Evolutionary conservation across 2,113 vertebrate species (phyloP), one percentile per base, ranked within the genome.

Genomic region (Romanogobio albipinnatus): DNA sequence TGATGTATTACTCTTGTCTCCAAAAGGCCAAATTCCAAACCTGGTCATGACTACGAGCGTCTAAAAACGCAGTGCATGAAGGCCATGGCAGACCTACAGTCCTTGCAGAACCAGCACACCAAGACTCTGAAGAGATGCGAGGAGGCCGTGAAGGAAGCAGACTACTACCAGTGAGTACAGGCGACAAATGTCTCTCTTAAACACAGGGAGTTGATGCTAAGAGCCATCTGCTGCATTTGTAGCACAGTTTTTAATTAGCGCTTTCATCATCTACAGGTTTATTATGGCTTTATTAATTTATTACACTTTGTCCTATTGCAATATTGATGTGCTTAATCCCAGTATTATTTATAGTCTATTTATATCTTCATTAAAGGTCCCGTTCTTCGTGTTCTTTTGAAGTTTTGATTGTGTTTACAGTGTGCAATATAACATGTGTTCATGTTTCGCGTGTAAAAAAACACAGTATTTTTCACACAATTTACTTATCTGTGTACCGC

Each of bases 31-130:
- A 98, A 96, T 94, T 96, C 97, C 91, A 98, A 97, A 94, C 94
- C 96, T 86, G 96, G 96, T 86, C 97, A 97, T 19, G 97, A 99
- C 90, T 99, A 99, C 13, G 98, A 99, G 92, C 95, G 97, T 79
- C 91, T 99, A 90, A 99, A 99, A 91, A 96, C 95, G 84, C 97
- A 99, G 94, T 99, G 97, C 87, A 97, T 97, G 95, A 96, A 97
- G 89, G 97, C 97, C 83, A 99, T 99, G 97, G 96, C 96, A 5
- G 97, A 99, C 84, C 91, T 98, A 61, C 97, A 98, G 94, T 97
- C 96, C 51, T 94, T 99, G 84, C 98, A 99, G 94, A 99, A 97
- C 91, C 97, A 99, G 85, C 97, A 99, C 91, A 97, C 96, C 77
- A 99, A 97, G 61, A 97, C 97, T 43, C 94, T 99, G 15, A 99